Conservation (phyloP, 2,888 invertebrate species). For the Spodoptera exigua region DNA sequence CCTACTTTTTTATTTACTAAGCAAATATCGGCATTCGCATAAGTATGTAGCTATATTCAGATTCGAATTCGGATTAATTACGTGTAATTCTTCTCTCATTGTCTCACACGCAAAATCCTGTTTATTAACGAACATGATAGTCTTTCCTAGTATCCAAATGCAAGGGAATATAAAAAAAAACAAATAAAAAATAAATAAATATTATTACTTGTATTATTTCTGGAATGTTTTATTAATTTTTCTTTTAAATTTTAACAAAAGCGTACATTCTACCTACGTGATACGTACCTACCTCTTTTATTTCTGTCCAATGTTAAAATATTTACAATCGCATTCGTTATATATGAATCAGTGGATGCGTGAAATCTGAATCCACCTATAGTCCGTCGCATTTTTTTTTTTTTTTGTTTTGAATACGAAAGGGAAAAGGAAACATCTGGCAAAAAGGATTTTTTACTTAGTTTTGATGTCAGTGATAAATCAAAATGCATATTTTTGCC, state of each 20-base stretch:
- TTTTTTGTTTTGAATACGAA: constrained; percentile 7
- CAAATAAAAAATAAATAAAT: too few relatives aligned
- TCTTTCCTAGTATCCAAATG: too few relatives aligned
- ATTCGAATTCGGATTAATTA: too few relatives aligned
- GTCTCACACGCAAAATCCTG: too few relatives aligned
- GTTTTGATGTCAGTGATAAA: constrained; percentile 3
- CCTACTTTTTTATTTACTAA: too few relatives aligned
- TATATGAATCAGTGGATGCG: constrained; percentile 20
- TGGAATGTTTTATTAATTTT: neutral
- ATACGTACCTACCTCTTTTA: constrained; percentile 37
- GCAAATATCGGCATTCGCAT: too few relatives aligned
- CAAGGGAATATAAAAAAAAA: too few relatives aligned
- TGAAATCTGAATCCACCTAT: constrained; percentile 23
- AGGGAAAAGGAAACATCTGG: neutral
- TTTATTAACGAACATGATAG: too few relatives aligned
- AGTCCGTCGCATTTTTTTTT: constrained; percentile 10
- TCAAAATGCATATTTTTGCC: too few relatives aligned
- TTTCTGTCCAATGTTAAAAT: constrained; percentile 39
- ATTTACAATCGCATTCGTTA: constrained; percentile 37
- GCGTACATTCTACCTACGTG: constrained; percentile 16
- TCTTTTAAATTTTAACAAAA: constrained; percentile 32
- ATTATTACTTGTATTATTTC: too few relatives aligned
- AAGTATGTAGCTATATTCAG: too few relatives aligned
- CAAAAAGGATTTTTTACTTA: constrained; percentile 1
- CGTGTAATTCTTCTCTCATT: too few relatives aligned